Base-by-base conservation (phyloP, 2,888 invertebrate genomes). In the Cheiracanthium punctorium region DNA sequence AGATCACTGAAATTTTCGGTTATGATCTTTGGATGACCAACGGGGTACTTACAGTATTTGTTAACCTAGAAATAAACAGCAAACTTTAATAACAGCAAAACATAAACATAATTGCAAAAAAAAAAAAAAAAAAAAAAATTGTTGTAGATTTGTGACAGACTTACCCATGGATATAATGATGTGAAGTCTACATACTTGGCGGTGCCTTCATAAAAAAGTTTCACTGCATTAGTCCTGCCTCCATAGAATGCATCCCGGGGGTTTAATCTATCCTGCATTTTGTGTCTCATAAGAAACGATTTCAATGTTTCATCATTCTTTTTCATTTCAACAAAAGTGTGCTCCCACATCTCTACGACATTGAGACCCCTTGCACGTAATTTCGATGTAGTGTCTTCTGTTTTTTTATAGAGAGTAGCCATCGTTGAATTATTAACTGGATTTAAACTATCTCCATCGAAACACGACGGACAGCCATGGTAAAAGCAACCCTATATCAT, bases 11-110 rank as follows among this genome's bases (percentile, higher is more conserved):
- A 48, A 17, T 48, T 48, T 5, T 10, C 33, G 14, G 88, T 89
- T 17, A 90, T 89, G 10, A 89, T 80, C 30, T 87, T 28, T 0
- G 89, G 89, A 65, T 90, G 90, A 28, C 90, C 90, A 0, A 90
- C 67, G 0, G 90, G 90, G 52, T 89, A 90, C 0, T 65, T 30
- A 10, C 86, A 70, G 30, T 37, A 71, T 14, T 43, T 30, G 12
- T 76, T 67, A 10, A 43, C 7, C 32, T 43, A 32, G 1, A 43
- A 67, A 29, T 7, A 37, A 37, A 37, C 10, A 37, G 10, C 4
- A 37, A 37, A 10, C 4, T 37, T 37, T 10, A 10, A 37, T 37
- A 37, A 7, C 10, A 7, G 37, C 37, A 37, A 7, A 37, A 4
- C 4, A 7, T 37, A 7, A 37, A 4, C 37, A n/a, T n/a, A n/a